Evolutionary conservation across 2,888 invertebrate species (phyloP), one percentile per base, ranked within the genome.

Genomic region (Phaonia tiefii): DNA sequence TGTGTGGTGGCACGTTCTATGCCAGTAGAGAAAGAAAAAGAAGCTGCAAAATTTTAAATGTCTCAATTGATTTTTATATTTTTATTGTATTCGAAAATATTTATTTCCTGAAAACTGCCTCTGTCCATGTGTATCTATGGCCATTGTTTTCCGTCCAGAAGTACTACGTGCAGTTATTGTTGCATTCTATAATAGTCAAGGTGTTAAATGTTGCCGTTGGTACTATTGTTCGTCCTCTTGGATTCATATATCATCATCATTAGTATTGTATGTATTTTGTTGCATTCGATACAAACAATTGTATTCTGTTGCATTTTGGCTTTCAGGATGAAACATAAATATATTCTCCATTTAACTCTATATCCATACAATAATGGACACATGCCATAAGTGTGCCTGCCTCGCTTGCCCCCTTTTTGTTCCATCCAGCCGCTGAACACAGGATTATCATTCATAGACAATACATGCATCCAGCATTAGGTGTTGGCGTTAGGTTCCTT

Each of bases 321-420:
- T 26, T 63, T 11, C 17, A 63, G 37, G 37, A 25, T 63, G 63
- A 60, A 78, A 81, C 72, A 81, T 81, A 78, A 75, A 81, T 81
- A 81, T 31, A 78, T 69, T 78, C 42, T 63, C 20, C 7, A 63
- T 76, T 77, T 81, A n/a, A n/a, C n/a, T n/a, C n/a, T 26, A 51
- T 39, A 46, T 39, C 60, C 15, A 39, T 15, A 31, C 44, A 31
- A 81, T 81, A 78, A 81, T 78, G 75, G 75, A 81, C 81, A 81
- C 81, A 81, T 81, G 78, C 78, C 81, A 81, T 75, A 81, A 81
- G 81, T 78, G 81, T 81, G 81, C 71, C 75, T 39, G 11, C 17
- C 26, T 17, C 63, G 60, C 25, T 39, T 51, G 39, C 37, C 25
- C 46, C 8, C 22, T n/a, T 31, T 31, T 31, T 3, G 31, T 51